A percentile compares a stretch with the other conserved stretches of the same genome.
phyloP scores from a whole-genome alignment of 1,140 invertebrate species.

The Stegodyphus mimosarum region DNA sequence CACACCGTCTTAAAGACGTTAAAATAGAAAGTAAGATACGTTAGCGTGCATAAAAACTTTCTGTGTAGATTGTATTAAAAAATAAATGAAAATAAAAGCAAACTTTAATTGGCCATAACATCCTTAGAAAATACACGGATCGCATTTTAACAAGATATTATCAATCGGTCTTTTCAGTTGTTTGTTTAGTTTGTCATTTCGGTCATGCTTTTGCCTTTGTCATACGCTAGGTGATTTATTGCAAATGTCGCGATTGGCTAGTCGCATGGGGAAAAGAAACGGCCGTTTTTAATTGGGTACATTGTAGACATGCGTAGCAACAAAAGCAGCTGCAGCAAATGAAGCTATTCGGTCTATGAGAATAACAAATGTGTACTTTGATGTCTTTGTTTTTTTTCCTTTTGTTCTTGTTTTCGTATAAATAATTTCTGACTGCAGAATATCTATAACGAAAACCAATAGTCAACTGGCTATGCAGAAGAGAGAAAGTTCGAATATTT shows the following conservation, averaged over 20 bases:
- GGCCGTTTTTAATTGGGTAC: conserved; percentile 26
- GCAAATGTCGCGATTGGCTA: conserved; percentile 31
- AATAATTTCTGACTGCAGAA: too few relatives aligned
- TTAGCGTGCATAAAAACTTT: too few relatives aligned
- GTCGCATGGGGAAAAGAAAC: conserved; percentile 4
- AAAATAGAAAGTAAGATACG: too few relatives aligned
- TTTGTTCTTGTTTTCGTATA: too few relatives aligned
- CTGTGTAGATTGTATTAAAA: too few relatives aligned
- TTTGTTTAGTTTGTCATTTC: conserved; percentile 40
- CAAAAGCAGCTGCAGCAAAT: conserved; percentile 18
- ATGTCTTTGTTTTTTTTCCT: too few relatives aligned
- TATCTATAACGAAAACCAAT: too few relatives aligned
- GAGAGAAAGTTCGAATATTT: too few relatives aligned
- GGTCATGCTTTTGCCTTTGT: conserved; percentile 36
- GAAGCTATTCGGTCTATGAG: neutral
- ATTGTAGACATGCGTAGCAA: conserved; percentile 16
- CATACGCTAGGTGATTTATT: conserved; percentile 41
- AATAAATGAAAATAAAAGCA: neutral
- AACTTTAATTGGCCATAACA: conserved; percentile 52
- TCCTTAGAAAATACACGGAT: conserved; percentile 5
- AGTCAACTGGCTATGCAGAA: too few relatives aligned
- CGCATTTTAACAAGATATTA: neutral
- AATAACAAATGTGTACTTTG: too few relatives aligned
- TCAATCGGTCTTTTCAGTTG: neutral
- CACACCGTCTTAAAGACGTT: too few relatives aligned